Evolutionary conservation across 2,113 vertebrate genomes (phyloP).

Genomic region (Macaca fascicularis): DNA sequence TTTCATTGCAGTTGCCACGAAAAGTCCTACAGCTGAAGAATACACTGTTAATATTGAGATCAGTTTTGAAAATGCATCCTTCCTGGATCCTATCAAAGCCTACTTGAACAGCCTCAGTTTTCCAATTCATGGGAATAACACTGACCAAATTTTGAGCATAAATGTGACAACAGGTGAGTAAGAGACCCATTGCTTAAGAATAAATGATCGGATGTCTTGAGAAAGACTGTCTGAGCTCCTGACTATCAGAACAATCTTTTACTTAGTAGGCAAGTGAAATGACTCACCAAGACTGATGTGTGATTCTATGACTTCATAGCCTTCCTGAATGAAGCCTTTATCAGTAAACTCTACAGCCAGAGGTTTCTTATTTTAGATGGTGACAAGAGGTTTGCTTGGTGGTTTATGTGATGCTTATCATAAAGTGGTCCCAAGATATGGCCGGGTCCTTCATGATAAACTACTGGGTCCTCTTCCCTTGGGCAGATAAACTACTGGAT

Average conservation of each 20-base stretch:
- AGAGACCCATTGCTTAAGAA: neutral
- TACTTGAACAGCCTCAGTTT: constrained; percentile 70
- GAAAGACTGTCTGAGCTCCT: neutral
- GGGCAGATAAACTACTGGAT: neutral
- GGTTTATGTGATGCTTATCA: neutral
- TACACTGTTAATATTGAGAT: constrained; percentile 78
- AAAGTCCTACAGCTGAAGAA: neutral
- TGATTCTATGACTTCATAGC: neutral
- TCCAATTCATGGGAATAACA: constrained; percentile 65
- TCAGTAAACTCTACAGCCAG: neutral
- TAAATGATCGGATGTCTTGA: neutral
- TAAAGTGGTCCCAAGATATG: neutral
- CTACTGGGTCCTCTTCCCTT: neutral
- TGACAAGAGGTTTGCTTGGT: neutral
- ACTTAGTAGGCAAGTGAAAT: neutral
- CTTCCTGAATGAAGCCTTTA: neutral
- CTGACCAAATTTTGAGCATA: constrained; percentile 73
- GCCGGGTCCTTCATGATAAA: neutral
- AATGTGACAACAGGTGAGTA: constrained; percentile 82
- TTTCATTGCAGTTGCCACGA: constrained; percentile 72
- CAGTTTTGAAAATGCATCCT: constrained; percentile 69
- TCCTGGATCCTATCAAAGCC: constrained; percentile 67
- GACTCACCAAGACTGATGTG: neutral
- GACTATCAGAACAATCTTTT: neutral
- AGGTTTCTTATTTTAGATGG: neutral